phyloP scores from a whole-genome alignment of 2,797 vertebrate genomes.

The Coregonus ussuriensis region DNA sequence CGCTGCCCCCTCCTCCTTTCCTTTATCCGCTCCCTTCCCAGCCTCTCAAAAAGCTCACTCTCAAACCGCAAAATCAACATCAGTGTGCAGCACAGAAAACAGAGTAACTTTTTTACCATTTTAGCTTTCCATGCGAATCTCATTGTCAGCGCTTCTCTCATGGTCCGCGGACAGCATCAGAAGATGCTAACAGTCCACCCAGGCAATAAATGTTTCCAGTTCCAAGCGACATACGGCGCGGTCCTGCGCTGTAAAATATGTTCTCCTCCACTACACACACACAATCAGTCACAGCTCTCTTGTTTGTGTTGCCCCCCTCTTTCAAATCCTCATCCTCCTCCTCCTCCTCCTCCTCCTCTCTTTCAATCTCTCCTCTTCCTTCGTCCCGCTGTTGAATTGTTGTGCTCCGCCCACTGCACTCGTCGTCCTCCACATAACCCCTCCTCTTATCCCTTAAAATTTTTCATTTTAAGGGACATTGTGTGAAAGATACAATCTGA shows the following conservation, averaged over 20 bases:
- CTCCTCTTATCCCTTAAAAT: constrained; percentile 21
- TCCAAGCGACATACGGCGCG: constrained; percentile 22
- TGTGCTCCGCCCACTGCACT: constrained; percentile 58
- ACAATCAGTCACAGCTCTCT: constrained; percentile 37
- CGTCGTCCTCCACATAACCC: constrained; percentile 40
- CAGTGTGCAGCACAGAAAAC: constrained; percentile 40
- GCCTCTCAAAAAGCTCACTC: constrained; percentile 20
- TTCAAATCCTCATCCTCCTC: constrained; percentile 27
- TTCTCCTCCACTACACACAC: constrained; percentile 59
- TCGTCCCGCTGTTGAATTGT: constrained; percentile 54
- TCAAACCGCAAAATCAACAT: constrained; percentile 53
- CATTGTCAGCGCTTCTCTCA: constrained; percentile 85
- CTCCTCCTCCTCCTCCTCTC: constrained; percentile 14
- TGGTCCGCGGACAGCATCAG: constrained; percentile 76
- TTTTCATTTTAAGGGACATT: not conserved
- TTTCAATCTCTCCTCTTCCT: constrained; percentile 29
- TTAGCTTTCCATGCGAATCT: constrained; percentile 94
- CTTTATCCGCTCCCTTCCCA: constrained; percentile 68
- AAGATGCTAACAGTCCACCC: constrained; percentile 50
- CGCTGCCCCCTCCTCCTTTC: constrained; percentile 19
- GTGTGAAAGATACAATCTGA: not conserved
- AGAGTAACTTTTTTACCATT: constrained; percentile 76
- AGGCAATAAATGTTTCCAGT: constrained; percentile 24
- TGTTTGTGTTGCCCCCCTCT: constrained; percentile 27
- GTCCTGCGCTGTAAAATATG: constrained; percentile 45